Evolutionary conservation across 2,113 vertebrate genomes (phyloP).

Genomic region (Heptranchias perlo): DNA sequence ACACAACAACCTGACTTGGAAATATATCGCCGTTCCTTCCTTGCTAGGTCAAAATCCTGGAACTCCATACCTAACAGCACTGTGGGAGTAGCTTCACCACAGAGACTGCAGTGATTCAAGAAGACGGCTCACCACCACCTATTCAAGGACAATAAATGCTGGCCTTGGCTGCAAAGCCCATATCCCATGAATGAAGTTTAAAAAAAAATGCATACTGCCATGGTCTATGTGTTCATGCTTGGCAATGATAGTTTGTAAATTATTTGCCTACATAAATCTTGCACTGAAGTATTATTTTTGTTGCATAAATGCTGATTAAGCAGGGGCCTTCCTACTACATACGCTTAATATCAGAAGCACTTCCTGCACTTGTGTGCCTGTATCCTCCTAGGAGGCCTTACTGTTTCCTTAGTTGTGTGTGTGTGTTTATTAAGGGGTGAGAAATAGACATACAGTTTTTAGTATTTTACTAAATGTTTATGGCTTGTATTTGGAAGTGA

Average conservation of each 20-base stretch:
- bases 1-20: no score
- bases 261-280: not conserved
- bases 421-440: not conserved
- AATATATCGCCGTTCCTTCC: no score
- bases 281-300: constrained; percentile 4
- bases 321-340: not conserved
- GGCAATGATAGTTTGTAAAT: not conserved
- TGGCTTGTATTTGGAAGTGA: not conserved
- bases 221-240: not conserved
- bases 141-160: no score
- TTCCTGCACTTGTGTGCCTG: not conserved
- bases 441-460: not conserved
- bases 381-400: not conserved
- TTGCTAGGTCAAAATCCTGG: no score
- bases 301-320: not conserved
- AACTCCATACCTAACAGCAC: no score
- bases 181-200: no score
- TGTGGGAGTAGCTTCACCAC: no score
- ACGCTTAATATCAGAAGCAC: not conserved
- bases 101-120: no score
- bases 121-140: no score
- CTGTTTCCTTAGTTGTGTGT: not conserved
- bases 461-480: not conserved
- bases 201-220: not conserved
- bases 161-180: no score